Evolutionary conservation across 2,797 vertebrate genomes (phyloP), one percentile per base, ranked within the genome.

Genomic region (Hydrocynus forskahlii): DNA sequence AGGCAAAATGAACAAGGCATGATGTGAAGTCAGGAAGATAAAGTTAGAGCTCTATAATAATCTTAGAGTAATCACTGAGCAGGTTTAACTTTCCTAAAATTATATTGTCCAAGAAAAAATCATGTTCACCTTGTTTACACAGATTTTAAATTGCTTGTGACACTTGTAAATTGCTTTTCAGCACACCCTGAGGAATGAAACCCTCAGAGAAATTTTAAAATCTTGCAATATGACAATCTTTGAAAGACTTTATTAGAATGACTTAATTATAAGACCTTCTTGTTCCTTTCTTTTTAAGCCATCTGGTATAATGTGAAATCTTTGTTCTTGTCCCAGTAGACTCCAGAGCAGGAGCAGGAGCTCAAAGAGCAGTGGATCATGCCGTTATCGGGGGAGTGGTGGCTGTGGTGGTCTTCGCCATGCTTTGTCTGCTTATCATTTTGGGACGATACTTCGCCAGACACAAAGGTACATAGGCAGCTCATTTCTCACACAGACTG

Each of bases 341-440:
- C 92, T 98, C 97, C 40, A 95, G 97, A 83, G 97, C 97, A 19
- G 97, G 97, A 76, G 96, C 99, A 84, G 97, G 97, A 50, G 94
- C 95, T 0, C 92, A 96, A 0, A 95, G 97, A 35, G 93, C 96
- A 0, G 97, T 99, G 93, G 98, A 99, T 91, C 97, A 99, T 0
- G 98, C 98, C 0, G 97, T 99, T 89, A 97, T 99, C 0, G 98
- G 98, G 0, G 98, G 98, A 0, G 97, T 99, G 54, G 98, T 99
- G 86, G 98, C 98, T 0, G 98, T 99, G 82, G 98, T 99, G 25
- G 97, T 99, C 86, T 99, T 99, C 0, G 97, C 97, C 17, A 97
- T 99, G 96, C 96, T 99, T 78, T 99, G 98, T 90, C 94, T 99
- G 91, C 97, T 99, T 90, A 99, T 99, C 88, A 94, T 99, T 83